Evolutionary conservation across 2,888 invertebrate species (phyloP).

Genomic region (Phortica okadai): DNA sequence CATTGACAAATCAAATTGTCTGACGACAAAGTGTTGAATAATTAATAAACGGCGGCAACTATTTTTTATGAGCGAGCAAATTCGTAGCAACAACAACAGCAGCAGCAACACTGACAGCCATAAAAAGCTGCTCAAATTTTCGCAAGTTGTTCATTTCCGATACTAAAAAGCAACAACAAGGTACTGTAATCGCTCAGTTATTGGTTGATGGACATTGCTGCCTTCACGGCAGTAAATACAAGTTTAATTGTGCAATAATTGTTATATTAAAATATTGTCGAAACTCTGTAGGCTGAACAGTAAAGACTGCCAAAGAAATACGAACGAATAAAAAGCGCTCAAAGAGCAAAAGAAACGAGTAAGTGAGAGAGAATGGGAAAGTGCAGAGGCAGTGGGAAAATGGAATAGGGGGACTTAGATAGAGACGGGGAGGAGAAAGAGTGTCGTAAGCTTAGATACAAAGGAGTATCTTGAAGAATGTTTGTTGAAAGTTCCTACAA

Average conservation of each 20-base stretch:
- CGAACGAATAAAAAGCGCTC: not conserved
- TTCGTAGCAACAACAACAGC: not conserved
- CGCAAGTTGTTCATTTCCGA: constrained; percentile 8
- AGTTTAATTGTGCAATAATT: not conserved
- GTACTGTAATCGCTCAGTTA: constrained; percentile 3
- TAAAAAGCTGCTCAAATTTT: not conserved
- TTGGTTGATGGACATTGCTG: constrained; percentile 5
- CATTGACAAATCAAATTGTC: not conserved
- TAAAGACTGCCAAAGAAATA: not conserved
- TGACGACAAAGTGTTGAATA: constrained; percentile 12
- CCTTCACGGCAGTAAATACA: constrained; percentile 3
- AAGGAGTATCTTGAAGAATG: too few relatives aligned
- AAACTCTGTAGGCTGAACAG: not conserved
- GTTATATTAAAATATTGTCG: not conserved
- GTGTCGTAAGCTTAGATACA: too few relatives aligned
- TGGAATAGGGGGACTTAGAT: too few relatives aligned
- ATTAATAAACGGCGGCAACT: not conserved
- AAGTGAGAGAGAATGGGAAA: not conserved
- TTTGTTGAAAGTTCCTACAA: too few relatives aligned
- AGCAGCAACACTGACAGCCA: not conserved
- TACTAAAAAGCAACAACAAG: not conserved
- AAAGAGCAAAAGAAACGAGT: too few relatives aligned
- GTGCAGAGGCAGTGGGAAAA: too few relatives aligned
- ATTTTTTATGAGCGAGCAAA: not conserved
- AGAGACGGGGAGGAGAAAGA: too few relatives aligned